Base-by-base conservation (phyloP, 64 coral and sea anemone species). In the Stylophora pistillata region DNA sequence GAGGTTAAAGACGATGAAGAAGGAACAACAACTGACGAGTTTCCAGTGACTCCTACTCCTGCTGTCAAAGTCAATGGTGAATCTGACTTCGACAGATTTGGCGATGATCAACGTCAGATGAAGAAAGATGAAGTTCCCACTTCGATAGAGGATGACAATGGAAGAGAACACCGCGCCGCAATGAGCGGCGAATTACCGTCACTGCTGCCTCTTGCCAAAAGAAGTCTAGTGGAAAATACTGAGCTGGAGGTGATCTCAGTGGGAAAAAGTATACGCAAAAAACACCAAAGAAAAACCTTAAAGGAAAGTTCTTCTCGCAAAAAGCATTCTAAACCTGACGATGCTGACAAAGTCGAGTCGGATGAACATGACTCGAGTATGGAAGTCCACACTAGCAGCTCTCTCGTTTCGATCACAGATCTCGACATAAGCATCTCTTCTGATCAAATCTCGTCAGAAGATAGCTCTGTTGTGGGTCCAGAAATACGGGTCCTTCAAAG, bases 401-500 rank as follows among this genome's bases (percentile, higher is more conserved):
- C 94, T 9, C 73, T 92, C 54, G 94, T 82, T 21, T 96, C 94
- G 1, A 55, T 72, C 59, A 92, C 94, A 20, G 94, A 96, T 23
- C 74, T 96, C 32, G 91, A 91, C 18, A 71, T 92, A 5, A 92
- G 86, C 53, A 93, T 92, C 63, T 91, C 94, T 6, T 96, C 87
- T 32, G 89, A 95, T 52, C 73, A 77, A 71, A 91, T 92, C 63
- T 96, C 94, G 12, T 56, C 81, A 21, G 91, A 91, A 16, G 90
- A 96, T 56, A 77, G 78, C 34, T 74, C 78, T 1, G 34, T 54
- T 62, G 73, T 87, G 21, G 83, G 87, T 41, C 15, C 65, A 74
- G 81, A 82, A 52, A 73, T 88, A 77, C 52, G 90, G 56, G 75
- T 74, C 69, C 63, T 96, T 16, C 92, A 83, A 53, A 97, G 80